Base-by-base conservation (phyloP, 2,888 invertebrate genomes). In the Chorisops tibialis region DNA sequence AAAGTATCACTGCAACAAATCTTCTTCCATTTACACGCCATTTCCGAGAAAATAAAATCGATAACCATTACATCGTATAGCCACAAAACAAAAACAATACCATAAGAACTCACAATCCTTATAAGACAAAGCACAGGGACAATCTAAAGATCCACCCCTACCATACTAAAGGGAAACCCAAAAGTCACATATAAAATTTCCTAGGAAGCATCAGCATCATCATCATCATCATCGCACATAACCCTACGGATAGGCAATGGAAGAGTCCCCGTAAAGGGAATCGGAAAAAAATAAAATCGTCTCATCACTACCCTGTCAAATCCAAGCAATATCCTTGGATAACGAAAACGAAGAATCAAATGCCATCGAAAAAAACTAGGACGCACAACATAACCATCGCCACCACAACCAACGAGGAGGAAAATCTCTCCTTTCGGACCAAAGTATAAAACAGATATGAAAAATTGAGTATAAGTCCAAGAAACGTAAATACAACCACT, bases 251-350 rank as follows among this genome's bases (percentile, higher is more conserved):
- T 56, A 16, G 45, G 30, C 56, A 56, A 56, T 45, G 43, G 21
- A 35, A 45, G 56, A 56, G 43, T 56, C 24, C 18, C 56, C 30
- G 43, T 56, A 56, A 56, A 56, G 56, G 56, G 56, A 45, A 35
- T 56, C 43, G 56, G 47, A 45, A 56, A 43, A 56, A 43, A 45
- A 56, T 43, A 30, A 45, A 43, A 45, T 56, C 56, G 39, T 30
- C 56, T 56, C 56, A 56, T 56, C 56, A 56, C 56, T 43, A 56
- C 56, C 45, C 56, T 56, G 56, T 56, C 56, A 56, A 56, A 56
- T 56, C 56, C 56, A 56, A 30, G 30, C 30, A 30, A 30, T n/a
- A n/a, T 30, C 30, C 30, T 1, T 30, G 9, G 30, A 30, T n/a
- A n/a, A 30, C 7, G 9, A 30, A 30, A 7, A 30, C 30, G 30